These are phyloP conservation scores for Origma solitaria DNA, from an alignment of 2,113 vertebrate genomes.

Conservation along the genomic window DNA sequence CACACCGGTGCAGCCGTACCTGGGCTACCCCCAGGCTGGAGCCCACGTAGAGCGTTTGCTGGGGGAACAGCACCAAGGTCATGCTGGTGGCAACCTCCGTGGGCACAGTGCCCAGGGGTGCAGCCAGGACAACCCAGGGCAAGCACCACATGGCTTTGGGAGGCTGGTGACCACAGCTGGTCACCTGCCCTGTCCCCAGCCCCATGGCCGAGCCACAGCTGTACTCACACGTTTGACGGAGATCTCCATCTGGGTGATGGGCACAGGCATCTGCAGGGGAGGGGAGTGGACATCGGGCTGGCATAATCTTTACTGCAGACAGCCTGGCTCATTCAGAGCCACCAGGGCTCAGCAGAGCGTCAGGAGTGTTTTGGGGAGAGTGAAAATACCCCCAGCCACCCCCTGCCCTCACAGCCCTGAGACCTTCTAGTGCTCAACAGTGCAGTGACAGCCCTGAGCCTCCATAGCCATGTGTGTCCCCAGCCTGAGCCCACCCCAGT, in stretches of 20 bases:
- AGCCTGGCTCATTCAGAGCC: rapidly evolving
- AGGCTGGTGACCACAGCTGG: neutral
- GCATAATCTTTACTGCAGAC: rapidly evolving
- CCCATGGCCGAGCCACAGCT: rapidly evolving
- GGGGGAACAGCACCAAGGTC: neutral
- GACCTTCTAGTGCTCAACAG: neutral
- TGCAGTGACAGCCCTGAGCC: neutral
- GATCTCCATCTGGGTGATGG: constrained; percentile 90
- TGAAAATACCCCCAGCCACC: neutral
- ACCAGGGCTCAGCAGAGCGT: neutral
- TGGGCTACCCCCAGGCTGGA: constrained; percentile 81
- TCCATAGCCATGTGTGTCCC: rapidly evolving
- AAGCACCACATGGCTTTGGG: neutral
- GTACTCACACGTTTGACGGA: constrained; percentile 89
- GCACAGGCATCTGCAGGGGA: constrained; percentile 76
- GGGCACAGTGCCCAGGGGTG: rapidly evolving
- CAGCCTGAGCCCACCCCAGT: neutral
- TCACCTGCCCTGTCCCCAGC: neutral
- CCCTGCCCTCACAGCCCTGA: neutral
- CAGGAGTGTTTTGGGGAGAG: neutral
- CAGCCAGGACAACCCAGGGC: neutral
- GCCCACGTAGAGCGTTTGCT: constrained; percentile 89
- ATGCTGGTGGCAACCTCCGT: neutral
- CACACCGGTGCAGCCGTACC: constrained; percentile 85
- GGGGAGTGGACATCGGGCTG: rapidly evolving